Evolutionary conservation across 2,113 vertebrate species (phyloP).

Genomic region (Pleuronectes platessa): DNA sequence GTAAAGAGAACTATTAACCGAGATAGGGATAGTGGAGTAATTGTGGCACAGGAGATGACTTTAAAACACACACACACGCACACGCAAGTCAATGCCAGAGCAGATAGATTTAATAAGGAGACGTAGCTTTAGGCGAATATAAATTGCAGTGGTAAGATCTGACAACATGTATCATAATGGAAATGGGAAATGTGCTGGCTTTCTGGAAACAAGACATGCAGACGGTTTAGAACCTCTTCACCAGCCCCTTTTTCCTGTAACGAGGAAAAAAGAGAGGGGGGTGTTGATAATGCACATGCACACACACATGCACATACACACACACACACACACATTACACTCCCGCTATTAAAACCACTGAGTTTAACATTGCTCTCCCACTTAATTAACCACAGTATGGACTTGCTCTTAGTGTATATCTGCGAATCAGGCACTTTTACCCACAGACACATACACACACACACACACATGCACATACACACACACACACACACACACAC

Average conservation of each 20-base stretch:
- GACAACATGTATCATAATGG: constrained; percentile 76
- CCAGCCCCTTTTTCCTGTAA: constrained; percentile 63
- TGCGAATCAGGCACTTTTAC: constrained; percentile 78
- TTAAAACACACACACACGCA: constrained; percentile 41
- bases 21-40: constrained; percentile 49
- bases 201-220: constrained; percentile 72
- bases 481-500: constrained; percentile 22
- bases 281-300: constrained; percentile 52
- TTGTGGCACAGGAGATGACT: constrained; percentile 42
- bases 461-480: constrained; percentile 12
- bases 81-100: constrained; percentile 35
- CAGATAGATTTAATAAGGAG: constrained; percentile 73
- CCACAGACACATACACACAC: constrained; percentile 29
- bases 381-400: constrained; percentile 81
- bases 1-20: constrained; percentile 50
- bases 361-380: constrained; percentile 78
- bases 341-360: constrained; percentile 74
- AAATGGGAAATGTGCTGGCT: constrained; percentile 72
- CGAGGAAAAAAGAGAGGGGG: constrained; percentile 51
- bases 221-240: constrained; percentile 69
- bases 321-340: constrained; percentile 32
- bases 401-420: constrained; percentile 72
- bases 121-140: constrained; percentile 69
- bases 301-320: constrained; percentile 32
- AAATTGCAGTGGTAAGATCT: constrained; percentile 76